Evolutionary conservation across 2,797 vertebrate genomes (phyloP).

Genomic region (Cryptoblepharus egeriae): DNA sequence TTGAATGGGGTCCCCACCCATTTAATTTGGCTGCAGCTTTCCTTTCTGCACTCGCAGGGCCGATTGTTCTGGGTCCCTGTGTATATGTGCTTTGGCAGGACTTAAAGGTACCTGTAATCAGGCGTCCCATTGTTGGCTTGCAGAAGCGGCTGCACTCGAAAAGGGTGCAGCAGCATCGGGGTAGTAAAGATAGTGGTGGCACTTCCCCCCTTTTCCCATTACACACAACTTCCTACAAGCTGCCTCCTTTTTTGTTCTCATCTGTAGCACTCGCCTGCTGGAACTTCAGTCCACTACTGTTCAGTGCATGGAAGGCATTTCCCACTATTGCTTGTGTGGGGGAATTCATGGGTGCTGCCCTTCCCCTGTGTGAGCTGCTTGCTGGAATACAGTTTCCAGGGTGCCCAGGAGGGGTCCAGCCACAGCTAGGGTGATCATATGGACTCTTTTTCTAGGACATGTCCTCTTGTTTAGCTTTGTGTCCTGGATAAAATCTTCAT

Average conservation of each 20-base stretch:
- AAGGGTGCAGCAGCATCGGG: background rate
- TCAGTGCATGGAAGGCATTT: background rate
- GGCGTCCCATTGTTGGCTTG: background rate
- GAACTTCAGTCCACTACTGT: background rate
- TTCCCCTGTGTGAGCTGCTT: background rate
- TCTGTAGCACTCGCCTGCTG: background rate
- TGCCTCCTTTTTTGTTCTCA: background rate
- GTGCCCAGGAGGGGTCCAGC: too few relatives aligned
- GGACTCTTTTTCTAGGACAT: too few relatives aligned
- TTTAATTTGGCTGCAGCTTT: slow-evolving; percentile 79
- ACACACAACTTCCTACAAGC: background rate
- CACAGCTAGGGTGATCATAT: too few relatives aligned
- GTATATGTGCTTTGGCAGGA: slow-evolving; percentile 69
- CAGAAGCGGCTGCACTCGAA: background rate
- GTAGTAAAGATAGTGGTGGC: slow-evolving; percentile 2
- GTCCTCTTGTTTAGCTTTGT: too few relatives aligned
- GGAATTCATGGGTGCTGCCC: background rate
- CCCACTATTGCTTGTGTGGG: background rate
- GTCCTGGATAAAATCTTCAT: too few relatives aligned
- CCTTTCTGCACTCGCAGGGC: slow-evolving; percentile 77
- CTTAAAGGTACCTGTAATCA: slow-evolving; percentile 8
- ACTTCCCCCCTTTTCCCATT: background rate
- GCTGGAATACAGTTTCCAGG: background rate
- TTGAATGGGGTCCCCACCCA: slow-evolving; percentile 80
- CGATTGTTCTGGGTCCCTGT: slow-evolving; percentile 77